Evolutionary conservation across 2,113 vertebrate genomes (phyloP), one percentile per base, ranked within the genome.

Genomic region (Nettapus auritus): DNA sequence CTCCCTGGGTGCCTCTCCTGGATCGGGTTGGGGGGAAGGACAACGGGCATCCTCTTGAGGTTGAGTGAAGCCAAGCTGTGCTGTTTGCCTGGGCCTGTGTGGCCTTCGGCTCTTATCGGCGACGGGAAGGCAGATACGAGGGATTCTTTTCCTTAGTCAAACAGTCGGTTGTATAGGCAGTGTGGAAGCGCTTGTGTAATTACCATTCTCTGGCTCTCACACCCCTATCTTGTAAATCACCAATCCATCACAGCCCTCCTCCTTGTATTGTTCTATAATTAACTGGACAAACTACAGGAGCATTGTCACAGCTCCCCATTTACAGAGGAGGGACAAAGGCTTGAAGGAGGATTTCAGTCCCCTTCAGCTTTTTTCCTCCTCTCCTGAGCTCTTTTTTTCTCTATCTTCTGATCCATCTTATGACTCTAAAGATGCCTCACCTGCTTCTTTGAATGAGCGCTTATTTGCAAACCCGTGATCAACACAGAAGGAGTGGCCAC

Each of bases 181-280:
- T n/a, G 90, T 96, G 96, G 96, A 96, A 97, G 89, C 1, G 1
- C 74, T 89, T 5, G 0, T 93, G 88, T 96, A 93, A 97, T 95
- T 93, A 76, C 95, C 90, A 93, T 97, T 96, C 97, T 97, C 93
- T 94, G 92, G 57, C 97, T 97, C 98, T 98, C 85, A 60, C 85
- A 97, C 93, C 94, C 97, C 97, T 98, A 98, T 97, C 98, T 98
- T 96, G 98, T 98, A 97, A 97, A 98, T 97, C 96, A 80, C 94
- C 97, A 96, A 99, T 99, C 98, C 97, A 98, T 99, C 98, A 99
- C 87, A 80, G 96, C 96, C 74, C 53, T 96, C 71, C 83, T 94
- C 97, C 97, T 97, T 3, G 86, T 97, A 98, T 98, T 98, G 98
- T 98, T 97, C 98, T 96, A 81, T 96, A 97, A 98, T 97, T 97